Evolutionary conservation across 2,888 invertebrate species (phyloP), one percentile per base, ranked within the genome.

Genomic region (Adelognathus sp.): DNA sequence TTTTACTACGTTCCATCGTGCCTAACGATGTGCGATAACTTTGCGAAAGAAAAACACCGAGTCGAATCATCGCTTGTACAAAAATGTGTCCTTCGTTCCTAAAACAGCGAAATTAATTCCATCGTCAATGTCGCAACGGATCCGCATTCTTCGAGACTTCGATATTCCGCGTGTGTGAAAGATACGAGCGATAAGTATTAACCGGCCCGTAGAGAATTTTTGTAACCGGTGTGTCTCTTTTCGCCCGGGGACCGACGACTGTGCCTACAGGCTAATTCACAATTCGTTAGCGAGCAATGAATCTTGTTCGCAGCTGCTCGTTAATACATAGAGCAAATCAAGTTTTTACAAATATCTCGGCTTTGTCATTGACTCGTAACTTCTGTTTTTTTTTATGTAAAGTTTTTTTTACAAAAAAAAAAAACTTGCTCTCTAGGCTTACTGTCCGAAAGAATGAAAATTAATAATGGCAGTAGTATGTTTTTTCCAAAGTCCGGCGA

Each of bases 121-220:
- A 61, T 54, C 44, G 36, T 56, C 56, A 64, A 58, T 76, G 21
- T 63, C 36, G 31, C 11, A 36, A 58, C 46, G 58, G 56, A 75
- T 70, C 70, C 69, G 76, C 64, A 63, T 70, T 64, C 70, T 70
- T 60, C 24, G 31, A 3, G 44, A 31, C 63, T 29, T 24, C 2
- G 16, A 60, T 56, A 46, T 46, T 63, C 16, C 27, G 9, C 64
- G 11, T 18, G n/a, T n/a, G n/a, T 44, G 31, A 33, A 4, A 31
- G 5, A 52, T 3, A 11, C 7, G 21, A n/a, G n/a, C 33, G 36
- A 36, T 36, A 36, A 18, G 31, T 18, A 50, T 24, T 46, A 33
- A 46, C 50, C 29, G 18, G 27, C 27, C 50, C 21, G n/a, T n/a
- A n/a, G n/a, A 14, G 16, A 39, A 67, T 24, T 67, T 54, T 54